A percentile compares a stretch with the other conserved stretches of the same genome.
Evolutionary conservation across 2,113 vertebrate genomes (phyloP).

Genomic region (Oostethus manadensis): DNA sequence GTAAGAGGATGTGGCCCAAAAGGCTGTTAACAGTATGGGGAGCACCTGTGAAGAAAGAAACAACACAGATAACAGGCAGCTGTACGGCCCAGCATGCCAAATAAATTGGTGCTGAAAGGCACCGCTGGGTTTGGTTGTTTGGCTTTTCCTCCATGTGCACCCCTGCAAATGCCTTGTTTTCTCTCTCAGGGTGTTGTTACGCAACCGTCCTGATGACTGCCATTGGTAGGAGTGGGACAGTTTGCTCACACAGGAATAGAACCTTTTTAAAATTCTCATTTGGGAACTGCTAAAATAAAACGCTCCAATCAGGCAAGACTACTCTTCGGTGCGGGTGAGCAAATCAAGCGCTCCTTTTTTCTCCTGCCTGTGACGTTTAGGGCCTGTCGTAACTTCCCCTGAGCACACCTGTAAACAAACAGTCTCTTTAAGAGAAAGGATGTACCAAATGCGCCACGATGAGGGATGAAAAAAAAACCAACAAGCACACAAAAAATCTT

Average conservation of each 20-base stretch:
- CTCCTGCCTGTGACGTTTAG: no score
- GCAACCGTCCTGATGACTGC: not conserved
- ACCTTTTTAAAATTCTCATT: no score
- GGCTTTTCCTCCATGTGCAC: constrained; percentile 41
- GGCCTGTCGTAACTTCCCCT: no score
- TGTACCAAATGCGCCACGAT: no score
- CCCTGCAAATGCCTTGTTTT: constrained; percentile 21
- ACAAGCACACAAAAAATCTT: no score
- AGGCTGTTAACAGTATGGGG: not conserved
- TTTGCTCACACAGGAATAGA: not conserved
- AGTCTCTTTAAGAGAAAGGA: no score
- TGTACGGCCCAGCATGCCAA: constrained; percentile 11
- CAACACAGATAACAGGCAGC: constrained; percentile 1
- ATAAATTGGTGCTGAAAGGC: constrained; percentile 32
- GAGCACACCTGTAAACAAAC: no score
- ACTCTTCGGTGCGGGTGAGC: no score
- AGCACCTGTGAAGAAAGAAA: constrained; percentile 4
- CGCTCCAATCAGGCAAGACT: no score
- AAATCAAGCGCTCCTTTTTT: no score
- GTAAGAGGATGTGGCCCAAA: constrained; percentile 4
- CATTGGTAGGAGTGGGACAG: constrained; percentile 8
- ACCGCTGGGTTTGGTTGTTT: constrained; percentile 32
- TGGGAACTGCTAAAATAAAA: no score
- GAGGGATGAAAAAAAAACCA: no score
- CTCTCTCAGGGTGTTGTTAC: not conserved